Evolutionary conservation across 1,140 invertebrate genomes (phyloP), one percentile per base, ranked within the genome.

Genomic region (Anoplophora glabripennis): DNA sequence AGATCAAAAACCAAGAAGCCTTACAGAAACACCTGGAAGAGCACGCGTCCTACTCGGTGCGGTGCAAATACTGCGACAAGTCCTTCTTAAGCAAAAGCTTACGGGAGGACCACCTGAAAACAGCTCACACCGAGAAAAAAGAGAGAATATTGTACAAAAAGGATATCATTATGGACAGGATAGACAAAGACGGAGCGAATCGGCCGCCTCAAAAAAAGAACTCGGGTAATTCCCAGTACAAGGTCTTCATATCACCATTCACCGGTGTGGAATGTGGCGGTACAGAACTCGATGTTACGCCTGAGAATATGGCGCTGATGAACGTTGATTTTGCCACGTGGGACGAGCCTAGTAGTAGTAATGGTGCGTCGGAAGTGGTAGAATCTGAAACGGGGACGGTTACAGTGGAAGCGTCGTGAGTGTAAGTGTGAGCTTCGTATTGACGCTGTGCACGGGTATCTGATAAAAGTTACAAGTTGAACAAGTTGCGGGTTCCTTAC

Each of bases 11-110:
- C 21, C 7, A 10, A 10, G 21, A 15, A 0, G 42, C 12, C 9
- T 12, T 55, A 12, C 53, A 55, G 35, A 17, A 21, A 4, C 53
- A 55, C 14, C 11, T 55, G 8, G 40, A 46, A 5, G 34, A 55
- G 33, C 53, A 55, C 33, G 12, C 28, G 12, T 8, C 33, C 10
- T 55, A 45, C 33, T 55, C 53, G 4, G 28, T 55, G 10, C 53
- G 9, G 4, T 55, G 53, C 38, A 37, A 55, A 35, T 55, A 44
- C 28, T 55, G 53, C 41, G 53, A 55, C 21, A 55, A 42, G 35
- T 28, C 38, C 10, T 55, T 55, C 21, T 28, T 55, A 11, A 33
- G 17, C 5, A 46, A 45, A 18, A 10, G 12, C 8, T 5, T 36
- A 10, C 14, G 53, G n/a, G 40, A 44, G 14, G 12, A 44, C 7